Percentiles rank a stretch among this genome's conserved stretches.
These are phyloP conservation scores for Perca flavescens DNA, from an alignment of 2,113 vertebrate species.

Conservation along the genomic window DNA sequence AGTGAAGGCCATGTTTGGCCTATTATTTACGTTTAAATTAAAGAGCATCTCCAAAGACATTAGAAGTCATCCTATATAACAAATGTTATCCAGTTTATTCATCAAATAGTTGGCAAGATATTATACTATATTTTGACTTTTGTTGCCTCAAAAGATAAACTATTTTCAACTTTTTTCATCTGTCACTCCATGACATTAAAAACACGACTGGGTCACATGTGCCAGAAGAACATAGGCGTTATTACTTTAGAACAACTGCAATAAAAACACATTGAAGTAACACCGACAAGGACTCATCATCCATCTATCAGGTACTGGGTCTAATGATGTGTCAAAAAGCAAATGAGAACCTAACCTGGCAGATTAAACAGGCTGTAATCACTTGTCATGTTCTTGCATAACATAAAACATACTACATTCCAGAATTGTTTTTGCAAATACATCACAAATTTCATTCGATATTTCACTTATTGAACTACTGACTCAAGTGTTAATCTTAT, in stretches of 20 bases:
- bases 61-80: background rate
- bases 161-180: background rate
- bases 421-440: background rate
- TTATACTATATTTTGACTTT: background rate
- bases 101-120: background rate
- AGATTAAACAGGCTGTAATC: background rate
- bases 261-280: background rate
- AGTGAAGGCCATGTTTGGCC: background rate
- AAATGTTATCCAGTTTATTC: background rate
- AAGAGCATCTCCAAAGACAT: background rate
- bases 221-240: background rate
- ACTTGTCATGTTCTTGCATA: background rate
- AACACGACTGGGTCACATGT: background rate
- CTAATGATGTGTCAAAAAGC: background rate
- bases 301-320: background rate
- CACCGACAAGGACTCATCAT: background rate
- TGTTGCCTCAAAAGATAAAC: background rate
- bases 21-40: background rate
- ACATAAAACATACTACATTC: background rate
- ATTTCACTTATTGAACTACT: background rate
- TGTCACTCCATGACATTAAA: background rate
- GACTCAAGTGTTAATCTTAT: background rate
- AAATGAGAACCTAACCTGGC: background rate
- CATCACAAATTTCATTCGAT: background rate
- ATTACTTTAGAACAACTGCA: background rate